Evolutionary conservation across 2,113 vertebrate genomes (phyloP), one percentile per base, ranked within the genome.

Genomic region (Ginglymostoma cirratum): DNA sequence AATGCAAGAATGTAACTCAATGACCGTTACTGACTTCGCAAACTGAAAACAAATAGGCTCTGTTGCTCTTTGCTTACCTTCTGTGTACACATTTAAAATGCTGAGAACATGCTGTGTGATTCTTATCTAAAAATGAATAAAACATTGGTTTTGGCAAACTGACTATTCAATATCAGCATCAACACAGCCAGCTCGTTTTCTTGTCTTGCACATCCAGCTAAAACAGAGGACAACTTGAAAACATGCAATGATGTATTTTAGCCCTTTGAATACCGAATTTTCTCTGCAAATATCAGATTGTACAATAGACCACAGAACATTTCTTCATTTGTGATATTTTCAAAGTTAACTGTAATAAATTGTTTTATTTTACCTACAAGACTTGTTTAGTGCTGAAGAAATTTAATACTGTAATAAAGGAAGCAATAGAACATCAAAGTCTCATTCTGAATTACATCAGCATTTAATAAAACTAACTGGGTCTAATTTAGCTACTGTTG

Each of bases 401-500:
- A 34, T 66, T 93, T 93, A 65, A 93, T 93, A 65, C 61, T 93
- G 89, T 93, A 93, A 93, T 93, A 93, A 93, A 66, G 55, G 89
- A 93, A 93, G 61, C 38, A 24, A 65, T 93, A 93, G 89, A 93
- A 66, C 89, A 66, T 93, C 89, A 93, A 67, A 93, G 61, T 66
- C 89, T 93, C 89, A 65, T 66, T 93, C 89, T 93, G 61, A 93
- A 66, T 93, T 93, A 93, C 89, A 65, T 93, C 89, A 66, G 94
- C 94, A 27, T 52, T 95, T 72, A 95, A 52, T 95, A 48, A 61
- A 72, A 94, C 93, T 94, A 94, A 72, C 45, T 95, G 94, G 69
- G 94, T 95, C 69, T 95, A 76, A 95, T 95, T 76, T 95, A 95
- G 69, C 67, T 95, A 72, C 94, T 95, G 94, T 34, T 95, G 42